These are phyloP conservation scores for Siniperca chuatsi DNA, from an alignment of 2,113 vertebrate genomes.

Conservation along the genomic window DNA sequence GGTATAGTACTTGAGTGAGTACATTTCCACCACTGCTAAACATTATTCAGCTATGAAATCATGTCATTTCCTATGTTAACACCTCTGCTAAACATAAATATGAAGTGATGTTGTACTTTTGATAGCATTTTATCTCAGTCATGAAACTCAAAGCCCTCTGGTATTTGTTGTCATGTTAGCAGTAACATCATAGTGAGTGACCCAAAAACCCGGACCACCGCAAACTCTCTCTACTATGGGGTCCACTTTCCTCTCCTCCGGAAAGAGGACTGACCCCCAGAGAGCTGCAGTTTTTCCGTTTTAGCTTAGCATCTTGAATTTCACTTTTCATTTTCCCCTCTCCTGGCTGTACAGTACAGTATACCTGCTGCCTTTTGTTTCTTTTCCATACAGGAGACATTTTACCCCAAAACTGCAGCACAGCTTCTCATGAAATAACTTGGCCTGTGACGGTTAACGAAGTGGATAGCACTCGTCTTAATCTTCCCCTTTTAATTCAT, in stretches of 20 bases:
- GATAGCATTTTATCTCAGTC: not conserved
- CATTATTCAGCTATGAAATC: not conserved
- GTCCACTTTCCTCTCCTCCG: slow-evolving; percentile 86
- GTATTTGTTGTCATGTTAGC: slow-evolving; percentile 83
- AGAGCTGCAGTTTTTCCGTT: slow-evolving; percentile 84
- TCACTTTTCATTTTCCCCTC: slow-evolving; percentile 85
- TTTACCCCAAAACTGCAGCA: slow-evolving; percentile 32
- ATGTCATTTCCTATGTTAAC: not conserved
- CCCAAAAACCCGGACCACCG: slow-evolving; percentile 86
- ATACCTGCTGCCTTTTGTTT: slow-evolving; percentile 68
- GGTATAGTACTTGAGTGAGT: not conserved
- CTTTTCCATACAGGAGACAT: slow-evolving; percentile 53
- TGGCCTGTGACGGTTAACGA: slow-evolving; percentile 24
- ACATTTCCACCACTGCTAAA: not conserved
- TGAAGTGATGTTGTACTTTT: not conserved
- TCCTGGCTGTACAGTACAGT: slow-evolving; percentile 8
- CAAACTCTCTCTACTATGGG: slow-evolving; percentile 82
- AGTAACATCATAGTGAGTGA: slow-evolving; percentile 89
- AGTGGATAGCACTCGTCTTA: slow-evolving; percentile 57
- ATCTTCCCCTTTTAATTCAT: slow-evolving; percentile 51
- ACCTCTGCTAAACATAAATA: not conserved
- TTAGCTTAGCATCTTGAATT: slow-evolving; percentile 90
- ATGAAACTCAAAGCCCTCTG: slow-evolving; percentile 34
- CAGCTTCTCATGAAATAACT: slow-evolving; percentile 37
- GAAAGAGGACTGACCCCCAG: slow-evolving; percentile 86